A percentile compares a stretch with the other conserved stretches of the same genome.
Evolutionary conservation across 2,113 vertebrate genomes (phyloP).

Genomic region (Laterallus jamaicensis): DNA sequence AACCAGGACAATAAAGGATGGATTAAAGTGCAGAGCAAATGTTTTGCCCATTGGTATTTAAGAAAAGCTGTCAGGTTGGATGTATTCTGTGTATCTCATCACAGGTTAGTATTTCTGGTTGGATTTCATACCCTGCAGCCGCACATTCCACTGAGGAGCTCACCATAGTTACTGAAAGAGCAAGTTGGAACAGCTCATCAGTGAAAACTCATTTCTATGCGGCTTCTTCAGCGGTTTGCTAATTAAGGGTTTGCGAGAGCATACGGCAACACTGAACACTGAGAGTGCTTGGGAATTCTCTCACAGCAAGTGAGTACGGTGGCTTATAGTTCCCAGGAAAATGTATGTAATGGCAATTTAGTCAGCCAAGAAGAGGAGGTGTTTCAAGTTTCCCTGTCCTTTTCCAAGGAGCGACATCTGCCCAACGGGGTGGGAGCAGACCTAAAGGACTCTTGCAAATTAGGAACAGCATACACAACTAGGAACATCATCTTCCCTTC

Average conservation of each 20-base stretch:
- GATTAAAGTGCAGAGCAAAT: background rate
- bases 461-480: background rate
- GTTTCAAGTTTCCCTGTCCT: constrained; percentile 30
- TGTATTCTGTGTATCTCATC: background rate
- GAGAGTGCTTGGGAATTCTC: constrained; percentile 24
- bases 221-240: background rate
- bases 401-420: background rate
- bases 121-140: constrained; percentile 53
- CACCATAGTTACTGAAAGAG: constrained; percentile 39
- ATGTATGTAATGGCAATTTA: constrained; percentile 40
- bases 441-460: background rate
- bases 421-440: background rate
- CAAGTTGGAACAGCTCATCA: constrained; percentile 70
- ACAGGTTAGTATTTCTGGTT: constrained; percentile 25
- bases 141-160: constrained; percentile 55
- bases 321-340: constrained; percentile 47
- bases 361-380: constrained; percentile 9
- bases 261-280: background rate
- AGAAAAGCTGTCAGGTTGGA: background rate
- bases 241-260: constrained; percentile 39
- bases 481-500: background rate
- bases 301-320: constrained; percentile 9
- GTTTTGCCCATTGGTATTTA: background rate
- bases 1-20: background rate
- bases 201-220: constrained; percentile 34